Evolutionary conservation across 1,140 invertebrate species (phyloP).

Genomic region (Bombus superbus): DNA sequence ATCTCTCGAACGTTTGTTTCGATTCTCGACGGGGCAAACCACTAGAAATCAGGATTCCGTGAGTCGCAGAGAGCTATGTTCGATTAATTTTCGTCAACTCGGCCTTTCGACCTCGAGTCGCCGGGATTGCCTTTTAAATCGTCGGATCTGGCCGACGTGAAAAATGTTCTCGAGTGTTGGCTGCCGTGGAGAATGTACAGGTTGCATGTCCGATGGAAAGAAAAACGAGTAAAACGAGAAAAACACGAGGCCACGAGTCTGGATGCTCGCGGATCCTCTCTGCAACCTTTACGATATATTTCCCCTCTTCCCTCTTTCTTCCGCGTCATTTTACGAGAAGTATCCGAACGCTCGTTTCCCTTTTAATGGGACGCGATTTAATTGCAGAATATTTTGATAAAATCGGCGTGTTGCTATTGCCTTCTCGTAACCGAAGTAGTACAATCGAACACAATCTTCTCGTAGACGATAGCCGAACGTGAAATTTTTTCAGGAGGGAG

Average conservation of each 20-base stretch:
- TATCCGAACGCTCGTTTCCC: neutral
- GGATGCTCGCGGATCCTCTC: neutral
- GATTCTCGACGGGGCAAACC: conserved; percentile 20
- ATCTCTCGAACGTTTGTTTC: conserved; percentile 34
- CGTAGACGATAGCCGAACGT: too few species aligned
- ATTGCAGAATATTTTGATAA: neutral
- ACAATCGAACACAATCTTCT: too few species aligned
- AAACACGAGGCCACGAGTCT: too few species aligned
- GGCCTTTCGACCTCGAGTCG: neutral
- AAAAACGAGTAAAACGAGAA: too few species aligned
- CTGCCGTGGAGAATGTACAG: neutral
- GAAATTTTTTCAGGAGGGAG: too few species aligned
- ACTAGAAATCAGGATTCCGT: conserved; percentile 23
- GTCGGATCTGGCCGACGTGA: neutral
- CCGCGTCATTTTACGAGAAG: neutral
- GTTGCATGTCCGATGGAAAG: conserved; percentile 3
- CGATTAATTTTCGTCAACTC: conserved; percentile 42
- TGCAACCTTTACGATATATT: conserved; percentile 46
- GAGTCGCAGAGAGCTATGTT: neutral
- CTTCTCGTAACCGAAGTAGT: neutral
- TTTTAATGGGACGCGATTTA: neutral
- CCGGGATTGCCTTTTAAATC: conserved; percentile 32
- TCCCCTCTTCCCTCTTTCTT: neutral
- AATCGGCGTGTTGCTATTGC: neutral
- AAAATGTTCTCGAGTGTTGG: conserved; percentile 15